These are phyloP conservation scores for Nemurella pictetii DNA, from an alignment of 2,888 invertebrate species.

Conservation along the genomic window DNA sequence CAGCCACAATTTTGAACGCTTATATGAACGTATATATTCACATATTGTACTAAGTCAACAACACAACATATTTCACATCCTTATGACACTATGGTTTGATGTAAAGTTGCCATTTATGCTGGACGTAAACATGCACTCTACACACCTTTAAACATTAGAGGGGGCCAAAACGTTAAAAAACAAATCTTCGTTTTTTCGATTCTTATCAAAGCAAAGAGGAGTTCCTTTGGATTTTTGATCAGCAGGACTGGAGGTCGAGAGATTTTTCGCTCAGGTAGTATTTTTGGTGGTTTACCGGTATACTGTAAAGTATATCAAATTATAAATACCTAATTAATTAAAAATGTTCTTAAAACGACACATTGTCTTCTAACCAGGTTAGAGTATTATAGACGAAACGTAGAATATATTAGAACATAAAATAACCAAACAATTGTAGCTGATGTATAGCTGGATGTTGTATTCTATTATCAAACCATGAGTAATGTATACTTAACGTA, in stretches of 20 bases:
- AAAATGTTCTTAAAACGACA: not conserved
- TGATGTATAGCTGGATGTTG: not conserved
- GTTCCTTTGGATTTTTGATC: slow-evolving; percentile 8
- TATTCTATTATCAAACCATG: not conserved
- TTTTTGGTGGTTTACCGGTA: slow-evolving; percentile 2
- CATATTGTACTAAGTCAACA: not conserved
- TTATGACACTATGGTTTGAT: not conserved
- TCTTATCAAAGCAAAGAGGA: not conserved
- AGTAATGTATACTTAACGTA: slow-evolving; percentile 1
- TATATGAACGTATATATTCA: not conserved
- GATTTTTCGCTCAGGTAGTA: slow-evolving; percentile 12
- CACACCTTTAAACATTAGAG: slow-evolving; percentile 17
- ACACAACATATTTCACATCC: not conserved
- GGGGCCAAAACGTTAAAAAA: slow-evolving; percentile 23
- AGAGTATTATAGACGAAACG: not conserved
- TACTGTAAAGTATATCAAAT: not conserved
- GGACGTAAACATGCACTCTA: slow-evolving; percentile 22
- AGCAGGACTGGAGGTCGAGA: slow-evolving; percentile 1
- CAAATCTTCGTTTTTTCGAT: not conserved
- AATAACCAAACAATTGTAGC: not conserved
- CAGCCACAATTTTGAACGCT: not conserved
- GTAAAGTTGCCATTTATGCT: slow-evolving; percentile 28
- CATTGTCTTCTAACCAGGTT: not conserved
- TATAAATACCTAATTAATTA: not conserved
- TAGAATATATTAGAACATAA: not conserved